Conservation (phyloP, 2,113 vertebrate species). For the Hydrolagus affinis region DNA sequence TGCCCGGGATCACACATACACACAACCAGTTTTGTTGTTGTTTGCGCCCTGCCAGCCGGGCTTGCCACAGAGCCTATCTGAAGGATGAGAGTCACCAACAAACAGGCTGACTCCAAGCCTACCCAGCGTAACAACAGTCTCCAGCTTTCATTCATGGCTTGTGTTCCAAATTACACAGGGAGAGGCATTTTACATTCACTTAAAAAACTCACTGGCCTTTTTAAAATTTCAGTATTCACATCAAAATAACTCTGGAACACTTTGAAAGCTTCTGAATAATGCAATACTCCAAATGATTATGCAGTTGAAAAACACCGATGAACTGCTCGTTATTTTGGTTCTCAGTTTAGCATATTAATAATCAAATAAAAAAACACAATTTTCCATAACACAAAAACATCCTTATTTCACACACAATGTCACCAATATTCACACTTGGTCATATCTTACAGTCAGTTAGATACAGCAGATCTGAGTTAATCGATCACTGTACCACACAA, state of each 20-base stretch:
- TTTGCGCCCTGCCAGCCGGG: background rate
- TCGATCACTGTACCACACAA: conserved; percentile 23
- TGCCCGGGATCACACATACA: background rate
- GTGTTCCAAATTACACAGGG: background rate
- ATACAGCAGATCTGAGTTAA: conserved; percentile 33
- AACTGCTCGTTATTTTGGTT: background rate
- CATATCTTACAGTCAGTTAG: background rate
- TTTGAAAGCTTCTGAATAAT: background rate
- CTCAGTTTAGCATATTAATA: background rate
- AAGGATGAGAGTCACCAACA: background rate
- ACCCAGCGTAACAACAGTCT: too few species aligned
- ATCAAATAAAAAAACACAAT: background rate
- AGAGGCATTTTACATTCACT: background rate
- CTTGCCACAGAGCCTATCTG: background rate
- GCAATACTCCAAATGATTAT: background rate
- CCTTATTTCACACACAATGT: background rate
- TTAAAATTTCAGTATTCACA: background rate
- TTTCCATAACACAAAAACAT: background rate
- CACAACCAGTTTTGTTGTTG: background rate
- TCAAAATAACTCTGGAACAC: too few species aligned
- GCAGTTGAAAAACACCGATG: background rate
- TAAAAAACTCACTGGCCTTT: background rate
- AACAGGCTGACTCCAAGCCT: background rate
- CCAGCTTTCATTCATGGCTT: background rate
- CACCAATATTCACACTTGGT: background rate